A percentile compares a stretch with the other conserved stretches of the same genome.
Conservation (phyloP, 2,797 vertebrate genomes). For the Lacerta agilis region DNA sequence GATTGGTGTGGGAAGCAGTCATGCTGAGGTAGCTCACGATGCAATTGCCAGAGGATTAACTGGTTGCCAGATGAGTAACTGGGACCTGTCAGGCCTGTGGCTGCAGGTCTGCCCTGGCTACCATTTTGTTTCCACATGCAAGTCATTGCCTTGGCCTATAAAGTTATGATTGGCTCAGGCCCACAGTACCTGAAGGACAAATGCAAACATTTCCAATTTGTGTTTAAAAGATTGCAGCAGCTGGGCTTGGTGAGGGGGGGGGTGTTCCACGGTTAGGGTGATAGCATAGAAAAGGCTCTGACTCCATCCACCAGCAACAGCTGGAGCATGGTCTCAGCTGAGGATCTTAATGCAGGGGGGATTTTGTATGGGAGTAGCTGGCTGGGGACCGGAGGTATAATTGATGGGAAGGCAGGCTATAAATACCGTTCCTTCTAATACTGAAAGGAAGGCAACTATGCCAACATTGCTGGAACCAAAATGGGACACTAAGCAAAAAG, state of each 20-base stretch:
- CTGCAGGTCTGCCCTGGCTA: too few species aligned
- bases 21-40: background rate
- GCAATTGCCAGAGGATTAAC: background rate
- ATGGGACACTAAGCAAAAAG: background rate
- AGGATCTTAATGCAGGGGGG: background rate
- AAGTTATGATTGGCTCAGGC: background rate
- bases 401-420: background rate
- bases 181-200: background rate
- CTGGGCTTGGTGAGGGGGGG: background rate
- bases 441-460: too few species aligned
- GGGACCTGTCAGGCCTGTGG: too few species aligned
- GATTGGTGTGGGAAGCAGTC: too few species aligned
- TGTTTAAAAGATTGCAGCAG: background rate
- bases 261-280: background rate
- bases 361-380: background rate
- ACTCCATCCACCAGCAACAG: background rate
- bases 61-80: too few species aligned
- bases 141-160: background rate
- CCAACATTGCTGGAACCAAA: background rate
- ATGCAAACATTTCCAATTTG: background rate
- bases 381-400: background rate
- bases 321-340: background rate
- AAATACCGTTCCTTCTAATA: background rate
- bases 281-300: background rate
- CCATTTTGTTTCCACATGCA: too few species aligned